Evolutionary conservation across 2,797 vertebrate genomes (phyloP).

Genomic region (Loris lydekkerianus): DNA sequence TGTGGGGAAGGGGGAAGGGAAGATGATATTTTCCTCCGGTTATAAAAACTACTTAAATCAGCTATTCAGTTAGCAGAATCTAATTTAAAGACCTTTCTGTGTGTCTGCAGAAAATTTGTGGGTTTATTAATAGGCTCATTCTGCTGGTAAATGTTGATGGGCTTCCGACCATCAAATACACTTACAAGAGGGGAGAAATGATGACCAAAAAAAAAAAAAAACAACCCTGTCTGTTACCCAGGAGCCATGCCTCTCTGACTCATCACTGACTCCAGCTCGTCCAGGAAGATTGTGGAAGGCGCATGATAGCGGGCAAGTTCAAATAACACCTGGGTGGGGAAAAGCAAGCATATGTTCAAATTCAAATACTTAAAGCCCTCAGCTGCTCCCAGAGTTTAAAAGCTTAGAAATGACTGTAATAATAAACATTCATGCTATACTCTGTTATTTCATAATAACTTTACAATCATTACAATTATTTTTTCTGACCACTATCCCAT

Average conservation of each 20-base stretch:
- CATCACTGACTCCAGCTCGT: slow-evolving; percentile 98
- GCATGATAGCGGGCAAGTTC: slow-evolving; percentile 97
- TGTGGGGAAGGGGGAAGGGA: slow-evolving; percentile 54
- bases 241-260: slow-evolving; percentile 93
- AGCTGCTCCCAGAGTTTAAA: slow-evolving; percentile 47
- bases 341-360: slow-evolving; percentile 53
- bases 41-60: slow-evolving; percentile 79
- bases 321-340: slow-evolving; percentile 93
- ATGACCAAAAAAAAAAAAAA: slow-evolving; percentile 36
- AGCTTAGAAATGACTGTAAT: neutral
- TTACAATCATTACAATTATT: slow-evolving; percentile 49
- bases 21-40: slow-evolving; percentile 74
- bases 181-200: slow-evolving; percentile 70
- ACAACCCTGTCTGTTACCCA: slow-evolving; percentile 89
- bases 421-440: neutral
- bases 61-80: slow-evolving; percentile 77
- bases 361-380: slow-evolving; percentile 46
- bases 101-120: slow-evolving; percentile 74
- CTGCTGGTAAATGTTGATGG: slow-evolving; percentile 74
- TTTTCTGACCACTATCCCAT: neutral
- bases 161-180: slow-evolving; percentile 76
- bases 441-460: slow-evolving; percentile 39
- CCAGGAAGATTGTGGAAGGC: slow-evolving; percentile 98
- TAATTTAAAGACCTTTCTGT: slow-evolving; percentile 75
- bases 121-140: slow-evolving; percentile 75